Evolutionary conservation across 64 coral and sea anemone species (phyloP).

Genomic region (Pocillopora verrucosa): DNA sequence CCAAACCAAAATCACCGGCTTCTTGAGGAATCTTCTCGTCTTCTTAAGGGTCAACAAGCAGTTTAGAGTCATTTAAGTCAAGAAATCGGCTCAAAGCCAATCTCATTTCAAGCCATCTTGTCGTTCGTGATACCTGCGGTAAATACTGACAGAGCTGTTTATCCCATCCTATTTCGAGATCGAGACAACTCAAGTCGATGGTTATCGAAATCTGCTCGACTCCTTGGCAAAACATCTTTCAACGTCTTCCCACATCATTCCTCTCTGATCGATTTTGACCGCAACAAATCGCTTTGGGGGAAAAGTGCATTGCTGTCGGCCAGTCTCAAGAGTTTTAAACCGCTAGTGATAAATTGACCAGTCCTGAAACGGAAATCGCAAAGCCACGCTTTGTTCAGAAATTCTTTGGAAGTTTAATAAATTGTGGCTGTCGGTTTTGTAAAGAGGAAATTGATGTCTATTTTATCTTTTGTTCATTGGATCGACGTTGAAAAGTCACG

Average conservation of each 20-base stretch:
- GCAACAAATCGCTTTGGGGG: background rate
- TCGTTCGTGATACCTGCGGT: conserved; percentile 13
- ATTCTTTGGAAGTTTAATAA: background rate
- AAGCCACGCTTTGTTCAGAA: background rate
- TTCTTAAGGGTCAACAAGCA: conserved; percentile 34
- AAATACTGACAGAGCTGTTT: conserved; percentile 34
- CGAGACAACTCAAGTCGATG: conserved; percentile 4
- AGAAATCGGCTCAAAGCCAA: conserved; percentile 26
- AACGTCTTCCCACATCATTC: background rate
- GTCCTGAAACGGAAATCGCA: background rate
- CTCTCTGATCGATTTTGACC: background rate
- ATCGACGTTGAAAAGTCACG: background rate
- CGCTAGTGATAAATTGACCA: conserved; percentile 19
- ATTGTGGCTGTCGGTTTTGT: background rate
- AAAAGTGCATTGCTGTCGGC: background rate
- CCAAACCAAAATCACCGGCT: background rate
- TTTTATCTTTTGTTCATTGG: background rate
- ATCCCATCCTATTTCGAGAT: background rate
- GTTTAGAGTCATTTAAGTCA: conserved; percentile 22
- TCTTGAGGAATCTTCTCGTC: conserved; percentile 1
- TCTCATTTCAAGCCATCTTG: background rate
- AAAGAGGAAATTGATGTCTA: background rate
- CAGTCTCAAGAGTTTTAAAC: conserved; percentile 3
- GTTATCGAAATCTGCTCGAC: conserved; percentile 8
- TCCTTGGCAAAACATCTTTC: conserved; percentile 17